A percentile compares a stretch with the other conserved stretches of the same genome.
phyloP scores from a whole-genome alignment of 2,113 vertebrate genomes.

The Mastomys coucha region DNA sequence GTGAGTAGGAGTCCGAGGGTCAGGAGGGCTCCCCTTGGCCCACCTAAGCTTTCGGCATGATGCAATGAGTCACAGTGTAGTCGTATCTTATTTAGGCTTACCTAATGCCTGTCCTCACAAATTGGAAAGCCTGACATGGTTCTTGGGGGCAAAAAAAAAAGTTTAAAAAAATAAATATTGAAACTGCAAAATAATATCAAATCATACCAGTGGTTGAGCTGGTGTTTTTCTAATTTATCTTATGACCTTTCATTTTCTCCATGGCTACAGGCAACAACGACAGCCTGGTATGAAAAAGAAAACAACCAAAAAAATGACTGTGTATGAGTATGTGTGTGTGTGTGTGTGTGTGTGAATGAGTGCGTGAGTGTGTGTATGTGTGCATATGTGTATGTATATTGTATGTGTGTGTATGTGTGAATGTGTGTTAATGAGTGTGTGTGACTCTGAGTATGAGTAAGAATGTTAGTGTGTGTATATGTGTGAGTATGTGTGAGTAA shows the following conservation, averaged over 20 bases:
- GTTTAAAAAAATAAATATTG: not conserved
- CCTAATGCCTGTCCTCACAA: not conserved
- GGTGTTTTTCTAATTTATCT: not conserved
- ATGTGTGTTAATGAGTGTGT: not conserved
- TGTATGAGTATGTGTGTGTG: not conserved
- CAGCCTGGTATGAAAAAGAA: constrained; percentile 24
- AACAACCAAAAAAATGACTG: not conserved
- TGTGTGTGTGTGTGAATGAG: no score
- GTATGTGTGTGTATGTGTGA: not conserved
- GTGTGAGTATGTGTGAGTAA: no score
- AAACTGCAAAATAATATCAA: constrained; percentile 1
- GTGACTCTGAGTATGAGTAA: not conserved
- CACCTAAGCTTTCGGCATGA: not conserved
- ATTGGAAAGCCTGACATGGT: not conserved
- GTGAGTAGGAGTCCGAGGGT: not conserved
- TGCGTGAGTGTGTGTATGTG: not conserved
- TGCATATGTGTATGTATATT: not conserved
- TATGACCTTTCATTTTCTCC: not conserved
- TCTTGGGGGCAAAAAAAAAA: not conserved
- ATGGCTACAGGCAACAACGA: not conserved
- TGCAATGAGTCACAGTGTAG: not conserved
- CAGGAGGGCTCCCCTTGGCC: not conserved
- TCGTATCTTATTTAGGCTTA: not conserved
- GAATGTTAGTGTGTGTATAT: not conserved
- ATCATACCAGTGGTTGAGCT: not conserved